Percentiles rank a stretch among this genome's conserved stretches.
Conservation (phyloP, 92 coral and sea anemone species). For the Zoanthus gigantus region DNA sequence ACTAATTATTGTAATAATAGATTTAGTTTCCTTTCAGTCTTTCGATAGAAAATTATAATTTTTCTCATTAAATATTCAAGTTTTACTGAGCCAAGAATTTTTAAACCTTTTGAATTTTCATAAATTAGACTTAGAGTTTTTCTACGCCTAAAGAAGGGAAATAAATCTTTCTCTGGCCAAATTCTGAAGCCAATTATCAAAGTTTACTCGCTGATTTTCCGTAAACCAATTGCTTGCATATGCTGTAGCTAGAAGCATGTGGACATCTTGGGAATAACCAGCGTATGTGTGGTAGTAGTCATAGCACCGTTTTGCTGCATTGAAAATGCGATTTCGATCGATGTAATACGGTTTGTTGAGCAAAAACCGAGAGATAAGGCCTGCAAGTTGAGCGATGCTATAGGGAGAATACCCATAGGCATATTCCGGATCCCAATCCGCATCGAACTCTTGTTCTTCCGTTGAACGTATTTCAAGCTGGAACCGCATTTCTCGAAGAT, state of each 20-base stretch:
- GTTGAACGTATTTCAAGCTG: constrained; percentile 74
- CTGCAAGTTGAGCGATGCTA: constrained; percentile 91
- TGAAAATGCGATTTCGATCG: constrained; percentile 95
- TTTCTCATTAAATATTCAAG: too few species aligned
- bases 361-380: constrained; percentile 81
- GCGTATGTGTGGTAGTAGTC: constrained; percentile 96
- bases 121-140: too few species aligned
- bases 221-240: constrained; percentile 99
- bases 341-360: constrained; percentile 92
- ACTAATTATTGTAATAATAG: too few species aligned
- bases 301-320: constrained; percentile 96
- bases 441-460: constrained; percentile 72
- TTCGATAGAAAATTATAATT: too few species aligned
- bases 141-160: constrained; percentile 8
- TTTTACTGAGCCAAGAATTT: too few species aligned
- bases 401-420: constrained; percentile 96
- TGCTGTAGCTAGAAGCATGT: constrained; percentile 91
- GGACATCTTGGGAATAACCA: constrained; percentile 97
- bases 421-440: constrained; percentile 98
- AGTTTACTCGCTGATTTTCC: constrained; percentile 90
- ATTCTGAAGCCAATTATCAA: constrained; percentile 86
- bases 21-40: too few species aligned
- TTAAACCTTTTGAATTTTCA: too few species aligned
- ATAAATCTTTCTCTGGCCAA: constrained; percentile 75
- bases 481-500: constrained; percentile 84